Conservation (phyloP, 2,797 vertebrate species). For the Parauchenoglanis punctatus region DNA sequence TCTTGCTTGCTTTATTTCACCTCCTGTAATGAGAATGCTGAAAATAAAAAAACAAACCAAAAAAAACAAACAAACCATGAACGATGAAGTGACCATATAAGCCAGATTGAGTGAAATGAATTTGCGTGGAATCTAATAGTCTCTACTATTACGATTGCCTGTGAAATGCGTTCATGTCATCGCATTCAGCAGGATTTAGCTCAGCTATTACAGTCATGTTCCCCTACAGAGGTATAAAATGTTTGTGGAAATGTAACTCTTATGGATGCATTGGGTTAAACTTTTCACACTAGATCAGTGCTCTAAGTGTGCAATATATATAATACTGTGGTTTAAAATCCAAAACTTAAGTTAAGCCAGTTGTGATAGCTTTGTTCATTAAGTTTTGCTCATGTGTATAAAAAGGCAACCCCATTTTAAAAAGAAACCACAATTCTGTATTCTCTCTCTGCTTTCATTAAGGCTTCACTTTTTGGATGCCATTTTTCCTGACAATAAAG, state of each 20-base stretch:
- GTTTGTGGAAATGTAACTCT: background rate
- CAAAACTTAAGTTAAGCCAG: background rate
- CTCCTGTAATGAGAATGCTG: background rate
- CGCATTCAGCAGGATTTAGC: background rate
- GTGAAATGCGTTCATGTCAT: background rate
- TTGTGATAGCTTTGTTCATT: background rate
- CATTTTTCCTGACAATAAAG: background rate
- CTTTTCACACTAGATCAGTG: background rate
- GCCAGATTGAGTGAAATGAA: background rate
- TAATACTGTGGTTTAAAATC: background rate
- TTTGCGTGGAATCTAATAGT: background rate
- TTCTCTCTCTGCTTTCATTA: background rate
- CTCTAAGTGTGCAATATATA: background rate
- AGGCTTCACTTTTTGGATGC: background rate
- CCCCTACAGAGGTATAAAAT: background rate
- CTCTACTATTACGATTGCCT: background rate
- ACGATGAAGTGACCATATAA: background rate
- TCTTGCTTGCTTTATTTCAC: background rate
- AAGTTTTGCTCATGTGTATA: background rate
- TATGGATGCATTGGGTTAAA: background rate
- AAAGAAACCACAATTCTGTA: background rate
- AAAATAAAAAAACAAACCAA: background rate
- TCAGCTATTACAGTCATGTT: background rate
- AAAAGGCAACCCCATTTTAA: background rate
- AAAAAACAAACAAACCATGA: background rate